Conservation (phyloP, 1,140 invertebrate genomes). For the Papilio polytes region DNA sequence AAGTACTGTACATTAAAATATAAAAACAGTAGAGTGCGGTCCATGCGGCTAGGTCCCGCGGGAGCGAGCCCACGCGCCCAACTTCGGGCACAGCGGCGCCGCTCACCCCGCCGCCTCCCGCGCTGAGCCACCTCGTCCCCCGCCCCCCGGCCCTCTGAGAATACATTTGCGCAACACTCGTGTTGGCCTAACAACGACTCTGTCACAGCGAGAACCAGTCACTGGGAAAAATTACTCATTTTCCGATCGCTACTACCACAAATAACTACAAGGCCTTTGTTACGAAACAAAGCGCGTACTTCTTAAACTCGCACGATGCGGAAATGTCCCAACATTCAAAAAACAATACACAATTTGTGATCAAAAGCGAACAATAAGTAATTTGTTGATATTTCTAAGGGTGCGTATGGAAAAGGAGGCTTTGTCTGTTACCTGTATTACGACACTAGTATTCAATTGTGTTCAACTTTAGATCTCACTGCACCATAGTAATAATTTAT, state of each 20-base stretch:
- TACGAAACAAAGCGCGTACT: constrained; percentile 53
- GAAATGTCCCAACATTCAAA: constrained; percentile 33
- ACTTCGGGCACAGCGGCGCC: constrained; percentile 77
- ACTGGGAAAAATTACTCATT: constrained; percentile 79
- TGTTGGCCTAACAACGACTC: constrained; percentile 77
- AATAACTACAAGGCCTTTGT: constrained; percentile 50
- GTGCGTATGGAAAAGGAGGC: constrained; percentile 58
- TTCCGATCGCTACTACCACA: constrained; percentile 54
- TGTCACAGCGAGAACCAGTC: constrained; percentile 73
- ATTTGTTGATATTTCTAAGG: constrained; percentile 60
- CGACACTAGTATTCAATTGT: constrained; percentile 50
- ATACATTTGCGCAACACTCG: constrained; percentile 81
- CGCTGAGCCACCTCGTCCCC: constrained; percentile 52
- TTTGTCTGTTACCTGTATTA: constrained; percentile 56
- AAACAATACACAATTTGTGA: constrained; percentile 55
- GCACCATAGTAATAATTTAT: neutral
- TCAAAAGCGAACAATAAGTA: constrained; percentile 67
- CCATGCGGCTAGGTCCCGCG: constrained; percentile 68
- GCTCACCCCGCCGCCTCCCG: constrained; percentile 57
- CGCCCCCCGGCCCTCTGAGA: constrained; percentile 65
- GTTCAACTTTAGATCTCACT: constrained; percentile 30
- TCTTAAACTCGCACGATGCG: constrained; percentile 25
- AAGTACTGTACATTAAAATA: constrained; percentile 39
- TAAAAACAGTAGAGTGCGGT: constrained; percentile 66
- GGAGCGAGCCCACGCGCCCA: constrained; percentile 78